phyloP scores from a whole-genome alignment of 2,888 invertebrate genomes.

The Coleophora flavipennella region DNA sequence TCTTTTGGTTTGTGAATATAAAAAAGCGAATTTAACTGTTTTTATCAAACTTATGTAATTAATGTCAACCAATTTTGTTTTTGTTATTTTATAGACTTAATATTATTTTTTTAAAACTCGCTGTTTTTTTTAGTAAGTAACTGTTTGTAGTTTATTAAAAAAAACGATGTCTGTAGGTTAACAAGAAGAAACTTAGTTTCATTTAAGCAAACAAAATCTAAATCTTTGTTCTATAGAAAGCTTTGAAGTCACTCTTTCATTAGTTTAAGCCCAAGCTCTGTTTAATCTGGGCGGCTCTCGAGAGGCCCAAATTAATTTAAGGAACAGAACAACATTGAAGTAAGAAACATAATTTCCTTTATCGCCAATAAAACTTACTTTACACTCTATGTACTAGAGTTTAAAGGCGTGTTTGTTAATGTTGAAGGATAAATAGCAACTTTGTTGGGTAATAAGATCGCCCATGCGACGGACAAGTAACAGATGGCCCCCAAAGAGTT shows the following conservation, averaged over 20 bases:
- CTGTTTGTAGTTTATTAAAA: too few species aligned
- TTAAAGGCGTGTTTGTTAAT: conserved; percentile 15
- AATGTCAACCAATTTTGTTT: background rate
- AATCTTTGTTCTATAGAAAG: too few species aligned
- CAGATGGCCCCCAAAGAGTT: conserved; percentile 58
- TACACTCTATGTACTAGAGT: conserved; percentile 17
- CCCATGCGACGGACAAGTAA: conserved; percentile 45
- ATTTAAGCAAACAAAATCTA: too few species aligned
- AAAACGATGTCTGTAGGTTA: too few species aligned
- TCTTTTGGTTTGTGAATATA: conserved; percentile 25
- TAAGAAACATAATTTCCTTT: conserved; percentile 10
- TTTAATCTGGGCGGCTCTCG: conserved; percentile 55
- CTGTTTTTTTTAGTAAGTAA: too few species aligned
- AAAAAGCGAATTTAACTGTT: conserved; percentile 26
- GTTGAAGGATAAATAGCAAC: conserved; percentile 8
- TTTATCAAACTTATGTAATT: background rate
- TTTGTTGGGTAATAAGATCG: conserved; percentile 25
- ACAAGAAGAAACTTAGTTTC: too few species aligned
- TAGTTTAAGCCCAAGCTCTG: conserved; percentile 43
- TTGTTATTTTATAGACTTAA: background rate
- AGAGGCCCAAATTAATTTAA: conserved; percentile 65
- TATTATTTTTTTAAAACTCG: too few species aligned
- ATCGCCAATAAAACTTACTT: conserved; percentile 12
- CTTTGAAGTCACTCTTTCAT: conserved; percentile 35
- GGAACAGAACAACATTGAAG: conserved; percentile 50